Base-by-base conservation (phyloP, 2,888 invertebrate species). In the Tromatobia lineatoria region DNA sequence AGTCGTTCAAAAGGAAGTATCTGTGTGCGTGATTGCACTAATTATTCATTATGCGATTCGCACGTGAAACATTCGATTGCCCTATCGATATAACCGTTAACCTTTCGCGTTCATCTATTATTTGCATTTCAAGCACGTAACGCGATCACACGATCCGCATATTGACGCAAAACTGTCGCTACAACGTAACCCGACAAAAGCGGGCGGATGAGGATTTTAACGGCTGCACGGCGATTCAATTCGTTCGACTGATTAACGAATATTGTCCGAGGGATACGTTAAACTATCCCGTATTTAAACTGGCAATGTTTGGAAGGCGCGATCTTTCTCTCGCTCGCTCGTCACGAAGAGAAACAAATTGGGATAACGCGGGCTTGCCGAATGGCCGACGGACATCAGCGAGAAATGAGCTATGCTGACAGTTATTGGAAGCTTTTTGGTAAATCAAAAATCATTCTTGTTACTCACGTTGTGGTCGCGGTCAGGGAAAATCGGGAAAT, bases 101-200 rank as follows among this genome's bases (percentile, higher is more conserved):
- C 61, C 52, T 64, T 52, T 18, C 20, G 57, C 18, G 71, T 50
- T 82, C 66, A 73, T 82, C 38, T 59, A 82, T 82, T 79, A 82
- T 82, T 82, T 47, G 67, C 45, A 47, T 81, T 81, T 78, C 81
- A 66, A 29, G 78, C 81, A 71, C 75, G 84, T 84, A 81, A 78
- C 74, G 52, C 64, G 78, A 78, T 75, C 77, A 76, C 83, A 80
- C 78, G 81, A 50, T 71, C 74, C 84, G 84, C 57, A 80, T 81
- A 84, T 84, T 75, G 45, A 67, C 45, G 61, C 66, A 45, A 74
- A 80, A 74, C 69, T 59, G 78, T 50, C 20, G 77, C 25, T 52
- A 23, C 20, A 38, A 42, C 8, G 45, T 59, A 38, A 29, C 45
- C 50, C 54, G 54, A 42, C 52, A 29, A 45, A 52, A 34, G 61